These are phyloP conservation scores for Triplophysa rosa DNA, from an alignment of 2,113 vertebrate species.

Conservation along the genomic window DNA sequence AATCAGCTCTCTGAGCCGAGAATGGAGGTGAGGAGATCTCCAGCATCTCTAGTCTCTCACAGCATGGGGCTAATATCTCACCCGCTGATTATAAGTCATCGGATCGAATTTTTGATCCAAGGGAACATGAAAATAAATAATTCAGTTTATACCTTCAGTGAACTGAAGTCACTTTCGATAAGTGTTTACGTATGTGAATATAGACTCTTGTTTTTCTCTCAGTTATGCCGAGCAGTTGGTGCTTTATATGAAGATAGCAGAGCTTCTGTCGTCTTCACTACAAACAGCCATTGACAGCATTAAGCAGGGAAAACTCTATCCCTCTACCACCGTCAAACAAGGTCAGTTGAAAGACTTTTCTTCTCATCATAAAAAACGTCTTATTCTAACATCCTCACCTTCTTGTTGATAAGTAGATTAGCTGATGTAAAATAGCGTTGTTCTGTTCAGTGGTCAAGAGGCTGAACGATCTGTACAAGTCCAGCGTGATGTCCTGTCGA, in stretches of 20 bases:
- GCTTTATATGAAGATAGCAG: slow-evolving; percentile 90
- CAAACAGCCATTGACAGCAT: slow-evolving; percentile 89
- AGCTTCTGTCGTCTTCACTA: slow-evolving; percentile 85
- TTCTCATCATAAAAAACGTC: not conserved
- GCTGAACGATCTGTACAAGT: slow-evolving; percentile 93
- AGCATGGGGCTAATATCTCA: not conserved
- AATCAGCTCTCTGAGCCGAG: slow-evolving; percentile 92
- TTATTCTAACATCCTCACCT: too few species aligned
- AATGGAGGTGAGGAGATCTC: slow-evolving; percentile 85
- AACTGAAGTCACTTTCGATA: too few species aligned
- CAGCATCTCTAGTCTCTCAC: not conserved
- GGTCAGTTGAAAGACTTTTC: slow-evolving; percentile 67
- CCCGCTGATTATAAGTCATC: not conserved
- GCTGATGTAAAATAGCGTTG: not conserved
- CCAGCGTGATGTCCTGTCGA: slow-evolving; percentile 87
- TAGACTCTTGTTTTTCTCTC: slow-evolving; percentile 6
- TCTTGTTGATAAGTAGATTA: too few species aligned
- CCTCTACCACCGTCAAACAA: slow-evolving; percentile 92
- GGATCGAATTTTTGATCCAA: too few species aligned
- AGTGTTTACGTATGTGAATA: too few species aligned
- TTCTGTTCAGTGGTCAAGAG: slow-evolving; percentile 81
- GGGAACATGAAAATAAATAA: too few species aligned
- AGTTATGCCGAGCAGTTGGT: slow-evolving; percentile 95
- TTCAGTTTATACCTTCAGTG: not conserved
- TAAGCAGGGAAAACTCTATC: slow-evolving; percentile 88